phyloP scores from a whole-genome alignment of 2,113 vertebrate species.

The Anser cygnoides region DNA sequence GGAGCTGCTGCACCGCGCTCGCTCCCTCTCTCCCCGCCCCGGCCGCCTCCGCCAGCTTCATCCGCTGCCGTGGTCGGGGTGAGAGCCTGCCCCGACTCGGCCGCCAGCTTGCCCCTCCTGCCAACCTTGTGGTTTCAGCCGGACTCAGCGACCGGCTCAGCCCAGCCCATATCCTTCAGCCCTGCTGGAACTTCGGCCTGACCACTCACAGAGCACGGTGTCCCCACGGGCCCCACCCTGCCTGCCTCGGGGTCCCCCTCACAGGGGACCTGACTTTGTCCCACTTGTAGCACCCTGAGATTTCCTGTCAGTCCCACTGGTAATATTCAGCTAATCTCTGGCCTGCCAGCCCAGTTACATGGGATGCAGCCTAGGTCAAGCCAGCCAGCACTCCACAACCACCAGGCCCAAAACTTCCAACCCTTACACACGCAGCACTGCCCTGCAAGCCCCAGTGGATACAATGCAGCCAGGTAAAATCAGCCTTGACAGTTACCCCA shows the following conservation, averaged over 20 bases:
- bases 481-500: accelerated
- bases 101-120: neutral
- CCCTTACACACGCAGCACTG: neutral
- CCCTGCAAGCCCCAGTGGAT: accelerated
- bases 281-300: neutral
- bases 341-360: too few relatives aligned
- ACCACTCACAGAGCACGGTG: accelerated
- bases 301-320: accelerated
- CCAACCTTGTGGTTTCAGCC: neutral
- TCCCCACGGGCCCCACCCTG: neutral
- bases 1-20: neutral
- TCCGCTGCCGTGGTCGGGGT: neutral
- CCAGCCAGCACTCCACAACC: accelerated
- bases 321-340: too few relatives aligned
- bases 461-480: neutral
- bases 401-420: neutral
- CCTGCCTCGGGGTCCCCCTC: neutral
- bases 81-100: too few relatives aligned
- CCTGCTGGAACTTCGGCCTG: too few relatives aligned
- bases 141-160: neutral
- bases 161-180: neutral
- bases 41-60: neutral
- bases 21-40: neutral
- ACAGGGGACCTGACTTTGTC: neutral
- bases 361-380: neutral